These are phyloP conservation scores for Boloria selene DNA, from an alignment of 2,888 invertebrate genomes.

Conservation along the genomic window DNA sequence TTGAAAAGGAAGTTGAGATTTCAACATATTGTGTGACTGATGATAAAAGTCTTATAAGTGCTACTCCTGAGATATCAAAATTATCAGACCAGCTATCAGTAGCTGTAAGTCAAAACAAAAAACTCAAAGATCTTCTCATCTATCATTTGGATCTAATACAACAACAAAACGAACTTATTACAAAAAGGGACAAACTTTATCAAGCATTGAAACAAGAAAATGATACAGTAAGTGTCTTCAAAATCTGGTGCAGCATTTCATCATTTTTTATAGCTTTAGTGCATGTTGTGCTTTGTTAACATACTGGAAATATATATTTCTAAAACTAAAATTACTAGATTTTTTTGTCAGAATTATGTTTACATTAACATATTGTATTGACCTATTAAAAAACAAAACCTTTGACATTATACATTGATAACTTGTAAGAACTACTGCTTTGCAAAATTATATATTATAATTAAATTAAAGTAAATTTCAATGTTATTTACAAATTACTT, in stretches of 20 bases:
- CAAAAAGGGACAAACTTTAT: constrained; percentile 89
- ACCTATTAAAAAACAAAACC: neutral
- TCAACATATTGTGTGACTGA: constrained; percentile 61
- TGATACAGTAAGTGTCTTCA: constrained; percentile 84
- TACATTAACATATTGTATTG: neutral
- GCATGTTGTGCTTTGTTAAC: constrained; percentile 30
- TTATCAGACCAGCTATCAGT: constrained; percentile 66
- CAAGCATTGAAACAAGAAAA: constrained; percentile 88
- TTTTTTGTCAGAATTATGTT: neutral
- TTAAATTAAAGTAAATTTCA: no score
- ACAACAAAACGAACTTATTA: constrained; percentile 92
- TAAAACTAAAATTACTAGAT: neutral
- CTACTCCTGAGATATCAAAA: constrained; percentile 50
- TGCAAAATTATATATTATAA: no score
- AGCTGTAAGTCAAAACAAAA: constrained; percentile 83
- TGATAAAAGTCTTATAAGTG: constrained; percentile 50
- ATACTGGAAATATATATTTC: neutral
- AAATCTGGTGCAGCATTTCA: constrained; percentile 1
- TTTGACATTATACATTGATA: no score
- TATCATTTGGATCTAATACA: constrained; percentile 94
- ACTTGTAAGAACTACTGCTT: no score
- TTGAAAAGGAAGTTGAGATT: constrained; percentile 71
- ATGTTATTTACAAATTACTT: neutral
- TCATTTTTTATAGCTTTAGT: constrained; percentile 17
- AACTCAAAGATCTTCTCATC: constrained; percentile 89